phyloP scores from a whole-genome alignment of 1,140 invertebrate genomes.

The Pomacea maculata region DNA sequence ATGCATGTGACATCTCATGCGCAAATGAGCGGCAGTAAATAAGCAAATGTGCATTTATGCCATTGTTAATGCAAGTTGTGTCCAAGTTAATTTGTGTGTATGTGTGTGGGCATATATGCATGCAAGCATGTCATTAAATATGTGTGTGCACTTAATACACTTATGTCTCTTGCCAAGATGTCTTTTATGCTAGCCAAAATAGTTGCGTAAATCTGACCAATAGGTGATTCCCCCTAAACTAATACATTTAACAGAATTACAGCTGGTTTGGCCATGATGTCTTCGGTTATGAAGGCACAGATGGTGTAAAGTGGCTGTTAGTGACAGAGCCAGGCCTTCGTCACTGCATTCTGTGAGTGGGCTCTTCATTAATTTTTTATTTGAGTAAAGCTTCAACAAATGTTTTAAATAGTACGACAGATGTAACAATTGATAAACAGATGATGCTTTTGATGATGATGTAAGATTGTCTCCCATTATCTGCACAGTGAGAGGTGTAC shows the following conservation, averaged over 20 bases:
- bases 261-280: conserved; percentile 32
- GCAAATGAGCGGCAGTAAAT: too few relatives aligned
- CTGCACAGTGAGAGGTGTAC: too few relatives aligned
- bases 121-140: too few relatives aligned
- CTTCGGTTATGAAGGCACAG: neutral
- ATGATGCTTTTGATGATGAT: too few relatives aligned
- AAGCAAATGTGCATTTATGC: too few relatives aligned
- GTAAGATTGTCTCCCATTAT: too few relatives aligned
- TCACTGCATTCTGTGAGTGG: conserved; percentile 39
- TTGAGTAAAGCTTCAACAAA: too few relatives aligned
- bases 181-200: neutral
- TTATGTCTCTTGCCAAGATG: neutral
- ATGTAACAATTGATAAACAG: too few relatives aligned
- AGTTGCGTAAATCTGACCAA: neutral
- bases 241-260: conserved; percentile 22
- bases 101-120: neutral
- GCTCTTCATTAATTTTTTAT: too few relatives aligned
- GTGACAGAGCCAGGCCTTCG: conserved; percentile 40
- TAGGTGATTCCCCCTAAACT: too few relatives aligned
- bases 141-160: neutral
- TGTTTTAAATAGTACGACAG: too few relatives aligned
- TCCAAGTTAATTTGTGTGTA: neutral
- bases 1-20: neutral
- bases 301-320: conserved; percentile 19
- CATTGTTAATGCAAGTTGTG: too few relatives aligned